Evolutionary conservation across 35 echinoderm and acorn worm species (phyloP), one percentile per base, ranked within the genome.

Genomic region (Nesometra sesokonis): DNA sequence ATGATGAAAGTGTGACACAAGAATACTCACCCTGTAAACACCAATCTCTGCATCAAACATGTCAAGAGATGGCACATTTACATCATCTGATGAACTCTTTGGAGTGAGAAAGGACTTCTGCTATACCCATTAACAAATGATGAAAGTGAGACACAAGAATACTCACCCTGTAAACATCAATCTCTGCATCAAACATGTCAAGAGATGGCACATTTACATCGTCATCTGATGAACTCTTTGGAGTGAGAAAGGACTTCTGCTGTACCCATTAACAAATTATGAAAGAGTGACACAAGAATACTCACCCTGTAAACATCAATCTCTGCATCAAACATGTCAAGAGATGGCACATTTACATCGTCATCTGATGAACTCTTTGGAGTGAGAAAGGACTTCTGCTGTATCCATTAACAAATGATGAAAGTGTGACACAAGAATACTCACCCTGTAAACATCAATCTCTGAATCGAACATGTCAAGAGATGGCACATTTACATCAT

Each of bases 381-480:
- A 32, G 92, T 89, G 5, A 98, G 82, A 85, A 98, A 98, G 43
- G 89, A 86, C 57, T 89, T 98, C 95, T 33, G 95, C 95, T 8
- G 95, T 98, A n/a, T 92, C 95, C 95, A 98, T 98, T 3, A 92
- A 89, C n/a, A n/a, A n/a, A n/a, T n/a, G n/a, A n/a, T n/a, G n/a
- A n/a, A n/a, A n/a, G n/a, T n/a, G n/a, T n/a, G n/a, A n/a, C n/a
- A n/a, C n/a, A n/a, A n/a, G n/a, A n/a, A n/a, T n/a, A 78, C 90
- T 89, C 78, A 98, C 95, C 92, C 87, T 93, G 46, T 98, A 98
- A 8, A 98, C 89, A 40, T 98, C 95, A 77, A 98, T 94, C 52
- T 98, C 95, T 27, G 83, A 87, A 84, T 98, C 95, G 90, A 98
- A 98, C 85, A 94, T 89, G 81, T 98, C 95, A 3, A 98, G 85